phyloP scores from a whole-genome alignment of 1,140 invertebrate species.

The Lordiphosa collinella region DNA sequence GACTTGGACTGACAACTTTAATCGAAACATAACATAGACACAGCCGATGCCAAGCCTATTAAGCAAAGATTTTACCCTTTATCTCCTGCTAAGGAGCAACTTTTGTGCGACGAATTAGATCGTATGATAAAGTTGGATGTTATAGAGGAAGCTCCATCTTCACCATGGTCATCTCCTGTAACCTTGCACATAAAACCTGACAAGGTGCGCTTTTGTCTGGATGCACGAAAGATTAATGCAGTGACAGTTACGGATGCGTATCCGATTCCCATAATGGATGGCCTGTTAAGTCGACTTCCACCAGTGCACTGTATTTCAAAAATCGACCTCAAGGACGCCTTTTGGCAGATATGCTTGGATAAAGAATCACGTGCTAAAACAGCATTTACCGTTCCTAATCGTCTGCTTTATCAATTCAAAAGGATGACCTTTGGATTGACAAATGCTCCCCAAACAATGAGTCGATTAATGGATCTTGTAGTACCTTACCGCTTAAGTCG shows the following conservation, averaged over 20 bases:
- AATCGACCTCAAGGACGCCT: conserved; percentile 5
- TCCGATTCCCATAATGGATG: background rate
- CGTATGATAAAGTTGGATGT: conserved; percentile 21
- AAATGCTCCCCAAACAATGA: conserved; percentile 21
- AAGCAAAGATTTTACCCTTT: conserved; percentile 23
- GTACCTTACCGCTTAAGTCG: conserved; percentile 69
- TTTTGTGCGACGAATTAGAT: conserved; percentile 18
- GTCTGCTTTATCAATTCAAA: conserved; percentile 53
- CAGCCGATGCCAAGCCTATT: background rate
- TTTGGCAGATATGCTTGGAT: background rate
- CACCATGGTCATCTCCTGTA: conserved; percentile 21
- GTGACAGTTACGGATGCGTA: no score
- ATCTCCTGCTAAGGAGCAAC: conserved; percentile 23
- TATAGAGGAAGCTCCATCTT: conserved; percentile 21
- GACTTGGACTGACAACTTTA: background rate
- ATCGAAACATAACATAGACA: conserved; percentile 12
- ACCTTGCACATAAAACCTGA: background rate
- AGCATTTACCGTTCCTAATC: conserved; percentile 23
- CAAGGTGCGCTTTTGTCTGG: no score
- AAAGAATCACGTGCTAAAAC: background rate
- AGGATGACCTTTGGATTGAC: conserved; percentile 44
- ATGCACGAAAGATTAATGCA: no score
- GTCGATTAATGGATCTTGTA: conserved; percentile 37
- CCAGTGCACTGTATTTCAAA: background rate
- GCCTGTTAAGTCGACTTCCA: background rate